phyloP scores from a whole-genome alignment of 1,140 invertebrate species.

The Aradophagus sp. region DNA sequence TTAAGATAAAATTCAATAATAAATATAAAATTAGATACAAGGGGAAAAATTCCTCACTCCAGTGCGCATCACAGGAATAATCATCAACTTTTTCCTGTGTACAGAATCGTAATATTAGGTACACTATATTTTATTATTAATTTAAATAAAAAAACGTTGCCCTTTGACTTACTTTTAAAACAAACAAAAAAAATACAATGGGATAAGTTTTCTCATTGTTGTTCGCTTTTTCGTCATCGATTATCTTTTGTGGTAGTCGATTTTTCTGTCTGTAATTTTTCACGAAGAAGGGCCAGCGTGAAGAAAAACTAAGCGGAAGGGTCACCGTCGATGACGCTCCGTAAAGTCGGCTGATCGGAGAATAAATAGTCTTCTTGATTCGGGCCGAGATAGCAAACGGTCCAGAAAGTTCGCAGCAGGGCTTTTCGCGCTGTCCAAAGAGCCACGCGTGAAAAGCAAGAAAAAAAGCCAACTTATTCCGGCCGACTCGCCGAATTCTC shows the following conservation, averaged over 20 bases:
- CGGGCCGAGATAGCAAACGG: constrained; percentile 49
- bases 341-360: constrained; percentile 46
- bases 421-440: constrained; percentile 40
- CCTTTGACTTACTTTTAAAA: too few species aligned
- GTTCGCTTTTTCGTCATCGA: not conserved
- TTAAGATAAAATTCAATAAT: too few species aligned
- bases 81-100: too few species aligned
- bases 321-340: constrained; percentile 47
- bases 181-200: too few species aligned
- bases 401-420: constrained; percentile 42
- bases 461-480: constrained; percentile 62
- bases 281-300: constrained; percentile 1
- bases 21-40: too few species aligned
- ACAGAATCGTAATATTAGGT: too few species aligned
- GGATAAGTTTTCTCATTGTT: too few species aligned
- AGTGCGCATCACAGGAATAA: too few species aligned
- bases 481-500: constrained; percentile 55
- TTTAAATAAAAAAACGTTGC: too few species aligned
- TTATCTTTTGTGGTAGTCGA: constrained; percentile 12
- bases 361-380: constrained; percentile 59
- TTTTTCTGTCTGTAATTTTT: constrained; percentile 32
- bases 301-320: constrained; percentile 41
- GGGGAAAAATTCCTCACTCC: too few species aligned
- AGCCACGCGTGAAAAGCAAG: constrained; percentile 52
- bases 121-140: too few species aligned